Evolutionary conservation across 2,888 invertebrate species (phyloP), one percentile per base, ranked within the genome.

Genomic region (Lomographa bimaculata): DNA sequence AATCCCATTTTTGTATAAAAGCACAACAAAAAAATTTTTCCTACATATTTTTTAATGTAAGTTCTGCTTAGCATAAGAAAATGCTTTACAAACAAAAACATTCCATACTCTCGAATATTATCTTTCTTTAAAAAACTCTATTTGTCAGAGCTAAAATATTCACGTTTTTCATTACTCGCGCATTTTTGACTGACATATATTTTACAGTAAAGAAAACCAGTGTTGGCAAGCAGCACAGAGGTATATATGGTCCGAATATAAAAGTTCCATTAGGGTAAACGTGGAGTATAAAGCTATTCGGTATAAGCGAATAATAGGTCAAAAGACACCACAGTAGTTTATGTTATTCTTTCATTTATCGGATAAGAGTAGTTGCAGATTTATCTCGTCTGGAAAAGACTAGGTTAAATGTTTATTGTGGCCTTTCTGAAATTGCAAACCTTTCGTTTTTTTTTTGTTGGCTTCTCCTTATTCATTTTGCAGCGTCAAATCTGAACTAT

Each of bases 221-320:
- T 26, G 7, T 39, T 39, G 19, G 17, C 34, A 27, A 24, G 26
- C 9, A 7, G 3, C 12, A 34, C 21, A 29, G 12, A 32, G 1
- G 6, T 24, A 18, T 16, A 28, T 11, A 7, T 7, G 5, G 27
- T 14, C 4, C 27, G 16, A 16, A 27, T 28, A 45, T 44, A 44
- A 36, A 34, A 32, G 28, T 35, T 36, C 26, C 32, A 39, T 36
- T 37, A 38, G 34, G 11, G 20, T 16, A 28, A 37, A n/a, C n/a
- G n/a, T n/a, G n/a, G n/a, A n/a, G n/a, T n/a, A 30, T 29, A 29
- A 39, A 69, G 67, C 66, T 62, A 60, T 66, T 66, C 58, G 59
- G 63, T 41, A 18, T 70, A 70, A 71, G 59, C 48, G 50, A 69
- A 72, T 67, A 64, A 63, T 57, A 59, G 64, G 60, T 59, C 60